phyloP scores from a whole-genome alignment of 2,888 invertebrate species.

The Perdita meconis region DNA sequence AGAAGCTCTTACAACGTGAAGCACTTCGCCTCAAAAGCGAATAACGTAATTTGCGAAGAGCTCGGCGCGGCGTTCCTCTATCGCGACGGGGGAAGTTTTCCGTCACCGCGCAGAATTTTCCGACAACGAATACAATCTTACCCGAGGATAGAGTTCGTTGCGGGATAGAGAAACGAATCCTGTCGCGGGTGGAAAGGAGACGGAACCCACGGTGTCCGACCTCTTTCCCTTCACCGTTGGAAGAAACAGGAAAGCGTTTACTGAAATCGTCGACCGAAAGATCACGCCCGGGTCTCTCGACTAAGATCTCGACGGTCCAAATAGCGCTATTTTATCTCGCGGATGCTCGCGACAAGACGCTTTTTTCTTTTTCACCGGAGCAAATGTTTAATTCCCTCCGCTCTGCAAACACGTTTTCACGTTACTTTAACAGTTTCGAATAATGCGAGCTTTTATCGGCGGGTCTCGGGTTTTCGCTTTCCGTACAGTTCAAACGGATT shows the following conservation, averaged over 20 bases:
- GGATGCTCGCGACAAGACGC: neutral
- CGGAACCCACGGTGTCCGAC: slow-evolving; percentile 15
- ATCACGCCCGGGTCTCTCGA: slow-evolving; percentile 8
- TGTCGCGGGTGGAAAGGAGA: slow-evolving; percentile 21
- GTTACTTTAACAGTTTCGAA: too few species aligned
- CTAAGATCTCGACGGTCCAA: neutral
- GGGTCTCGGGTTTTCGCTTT: too few species aligned
- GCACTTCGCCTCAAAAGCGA: slow-evolving; percentile 63
- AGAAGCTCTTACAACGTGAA: slow-evolving; percentile 57
- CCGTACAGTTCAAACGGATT: too few species aligned
- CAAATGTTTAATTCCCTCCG: neutral
- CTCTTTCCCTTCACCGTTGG: slow-evolving; percentile 11
- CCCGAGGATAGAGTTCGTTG: slow-evolving; percentile 43
- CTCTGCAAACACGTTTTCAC: too few species aligned
- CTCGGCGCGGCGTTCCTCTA: neutral
- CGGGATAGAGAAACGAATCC: too few species aligned
- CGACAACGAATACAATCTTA: slow-evolving; percentile 46
- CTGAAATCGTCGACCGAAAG: slow-evolving; percentile 28
- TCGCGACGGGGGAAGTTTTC: slow-evolving; percentile 37
- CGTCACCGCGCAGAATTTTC: slow-evolving; percentile 54
- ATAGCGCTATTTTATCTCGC: slow-evolving; percentile 7
- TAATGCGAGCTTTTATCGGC: too few species aligned
- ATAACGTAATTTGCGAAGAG: slow-evolving; percentile 66
- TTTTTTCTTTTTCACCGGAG: neutral
- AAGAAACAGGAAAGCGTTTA: slow-evolving; percentile 37